Evolutionary conservation across 2,888 invertebrate species (phyloP).

Genomic region (Petrophora chlorosata): DNA sequence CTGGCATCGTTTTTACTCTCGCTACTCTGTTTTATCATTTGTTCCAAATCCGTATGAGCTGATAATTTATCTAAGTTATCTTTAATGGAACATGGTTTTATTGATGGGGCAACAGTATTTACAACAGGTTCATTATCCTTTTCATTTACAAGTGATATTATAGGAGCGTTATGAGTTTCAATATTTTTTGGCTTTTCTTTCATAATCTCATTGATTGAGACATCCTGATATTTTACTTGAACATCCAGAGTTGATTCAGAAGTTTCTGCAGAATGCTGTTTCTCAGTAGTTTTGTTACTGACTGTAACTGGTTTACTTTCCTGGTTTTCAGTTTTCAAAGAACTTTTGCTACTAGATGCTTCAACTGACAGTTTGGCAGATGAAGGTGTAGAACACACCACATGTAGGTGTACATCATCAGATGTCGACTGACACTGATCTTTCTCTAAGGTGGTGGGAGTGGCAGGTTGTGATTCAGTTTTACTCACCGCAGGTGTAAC

Average conservation of each 20-base stretch:
- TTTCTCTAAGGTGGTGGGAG: slow-evolving; percentile 42
- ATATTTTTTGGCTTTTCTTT: slow-evolving; percentile 11
- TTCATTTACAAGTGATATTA: neutral
- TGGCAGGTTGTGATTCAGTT: slow-evolving; percentile 41
- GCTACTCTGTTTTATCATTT: slow-evolving; percentile 3
- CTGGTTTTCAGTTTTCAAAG: slow-evolving; percentile 38
- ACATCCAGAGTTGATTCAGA: slow-evolving; percentile 2
- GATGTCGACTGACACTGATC: slow-evolving; percentile 73
- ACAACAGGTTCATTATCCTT: neutral
- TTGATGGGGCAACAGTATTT: neutral
- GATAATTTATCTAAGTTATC: neutral
- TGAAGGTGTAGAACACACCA: slow-evolving; percentile 29
- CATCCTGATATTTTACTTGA: neutral
- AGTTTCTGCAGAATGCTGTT: slow-evolving; percentile 10
- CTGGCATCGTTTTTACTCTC: neutral
- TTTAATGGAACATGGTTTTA: neutral
- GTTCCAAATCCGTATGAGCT: slow-evolving; percentile 5
- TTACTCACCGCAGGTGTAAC: slow-evolving; percentile 48
- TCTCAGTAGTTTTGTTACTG: neutral
- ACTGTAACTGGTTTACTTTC: slow-evolving; percentile 3
- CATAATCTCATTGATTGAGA: slow-evolving; percentile 1
- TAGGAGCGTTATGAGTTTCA: slow-evolving; percentile 4
- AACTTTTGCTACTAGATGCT: slow-evolving; percentile 42
- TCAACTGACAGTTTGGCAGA: slow-evolving; percentile 40
- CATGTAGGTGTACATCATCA: too few relatives aligned